Conservation (phyloP, 2,888 invertebrate genomes). For the Pteria penguin region DNA sequence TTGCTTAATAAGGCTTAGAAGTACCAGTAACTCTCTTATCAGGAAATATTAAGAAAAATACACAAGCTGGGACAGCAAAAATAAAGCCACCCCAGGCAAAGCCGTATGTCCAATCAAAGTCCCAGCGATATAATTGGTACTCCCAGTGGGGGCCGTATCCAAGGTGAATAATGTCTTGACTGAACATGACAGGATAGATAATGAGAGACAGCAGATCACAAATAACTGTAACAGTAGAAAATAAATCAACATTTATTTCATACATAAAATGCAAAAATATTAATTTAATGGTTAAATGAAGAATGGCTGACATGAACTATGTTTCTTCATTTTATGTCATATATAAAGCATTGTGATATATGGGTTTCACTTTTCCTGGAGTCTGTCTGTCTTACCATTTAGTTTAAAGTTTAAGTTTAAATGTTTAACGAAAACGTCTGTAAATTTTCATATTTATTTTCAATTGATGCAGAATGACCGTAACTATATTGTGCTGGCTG, state of each 20-base stretch:
- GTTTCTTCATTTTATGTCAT: too few relatives aligned
- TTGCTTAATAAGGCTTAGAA: slow-evolving; percentile 30
- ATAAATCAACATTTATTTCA: not conserved
- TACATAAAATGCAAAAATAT: too few relatives aligned
- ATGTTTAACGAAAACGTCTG: too few relatives aligned
- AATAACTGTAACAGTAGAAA: slow-evolving; percentile 56
- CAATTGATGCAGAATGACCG: too few relatives aligned
- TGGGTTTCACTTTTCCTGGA: too few relatives aligned
- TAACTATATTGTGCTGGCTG: too few relatives aligned
- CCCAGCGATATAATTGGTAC: slow-evolving; percentile 51
- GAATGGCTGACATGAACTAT: not conserved
- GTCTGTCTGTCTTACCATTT: too few relatives aligned
- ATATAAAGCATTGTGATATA: too few relatives aligned
- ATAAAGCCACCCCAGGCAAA: slow-evolving; percentile 69
- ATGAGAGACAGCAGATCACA: slow-evolving; percentile 62
- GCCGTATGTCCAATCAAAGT: slow-evolving; percentile 70
- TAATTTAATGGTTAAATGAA: not conserved
- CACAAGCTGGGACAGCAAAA: slow-evolving; percentile 61
- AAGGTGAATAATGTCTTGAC: slow-evolving; percentile 52
- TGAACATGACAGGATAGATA: slow-evolving; percentile 68
- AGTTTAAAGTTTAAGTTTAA: too few relatives aligned
- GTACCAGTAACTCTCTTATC: slow-evolving; percentile 29
- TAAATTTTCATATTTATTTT: too few relatives aligned
- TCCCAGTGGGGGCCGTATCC: slow-evolving; percentile 20
- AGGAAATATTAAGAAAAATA: slow-evolving; percentile 60